Evolutionary conservation across 2,888 invertebrate species (phyloP).

Genomic region (Matsumyia berberina): DNA sequence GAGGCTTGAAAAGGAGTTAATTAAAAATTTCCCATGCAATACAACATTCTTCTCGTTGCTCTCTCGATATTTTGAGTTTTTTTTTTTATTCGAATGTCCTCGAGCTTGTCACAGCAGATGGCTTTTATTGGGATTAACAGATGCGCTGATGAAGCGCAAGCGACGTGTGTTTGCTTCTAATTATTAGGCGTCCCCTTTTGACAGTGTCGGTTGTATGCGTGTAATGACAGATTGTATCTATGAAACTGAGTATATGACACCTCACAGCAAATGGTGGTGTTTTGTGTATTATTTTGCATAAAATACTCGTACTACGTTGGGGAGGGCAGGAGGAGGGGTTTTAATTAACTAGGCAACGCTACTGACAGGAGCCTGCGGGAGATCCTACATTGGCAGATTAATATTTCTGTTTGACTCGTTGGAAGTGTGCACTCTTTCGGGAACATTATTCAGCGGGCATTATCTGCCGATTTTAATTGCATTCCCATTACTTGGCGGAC

Average conservation of each 20-base stretch:
- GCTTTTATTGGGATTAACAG: constrained; percentile 23
- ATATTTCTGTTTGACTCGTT: constrained; percentile 21
- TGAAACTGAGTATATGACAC: too few relatives aligned
- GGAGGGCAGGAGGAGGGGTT: constrained; percentile 5
- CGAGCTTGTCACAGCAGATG: constrained; percentile 21
- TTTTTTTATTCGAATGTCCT: constrained; percentile 27
- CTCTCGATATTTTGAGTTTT: constrained; percentile 10
- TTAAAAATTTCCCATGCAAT: constrained; percentile 23
- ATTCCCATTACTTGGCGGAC: too few relatives aligned
- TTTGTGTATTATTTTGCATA: background rate
- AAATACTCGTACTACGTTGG: too few relatives aligned
- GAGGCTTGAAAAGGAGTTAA: constrained; percentile 4
- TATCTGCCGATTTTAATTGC: background rate
- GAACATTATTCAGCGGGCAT: background rate
- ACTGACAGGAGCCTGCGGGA: constrained; percentile 6
- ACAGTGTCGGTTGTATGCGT: background rate
- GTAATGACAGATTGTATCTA: background rate
- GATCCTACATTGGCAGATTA: constrained; percentile 4
- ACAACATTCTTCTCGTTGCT: background rate
- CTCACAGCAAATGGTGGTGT: too few relatives aligned
- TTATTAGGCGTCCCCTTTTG: background rate
- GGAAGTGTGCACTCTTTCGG: background rate
- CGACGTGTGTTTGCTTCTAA: background rate
- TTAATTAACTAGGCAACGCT: constrained; percentile 9
- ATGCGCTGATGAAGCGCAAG: background rate